Evolutionary conservation across 2,797 vertebrate species (phyloP), one percentile per base, ranked within the genome.

Genomic region (Spinus pinus): DNA sequence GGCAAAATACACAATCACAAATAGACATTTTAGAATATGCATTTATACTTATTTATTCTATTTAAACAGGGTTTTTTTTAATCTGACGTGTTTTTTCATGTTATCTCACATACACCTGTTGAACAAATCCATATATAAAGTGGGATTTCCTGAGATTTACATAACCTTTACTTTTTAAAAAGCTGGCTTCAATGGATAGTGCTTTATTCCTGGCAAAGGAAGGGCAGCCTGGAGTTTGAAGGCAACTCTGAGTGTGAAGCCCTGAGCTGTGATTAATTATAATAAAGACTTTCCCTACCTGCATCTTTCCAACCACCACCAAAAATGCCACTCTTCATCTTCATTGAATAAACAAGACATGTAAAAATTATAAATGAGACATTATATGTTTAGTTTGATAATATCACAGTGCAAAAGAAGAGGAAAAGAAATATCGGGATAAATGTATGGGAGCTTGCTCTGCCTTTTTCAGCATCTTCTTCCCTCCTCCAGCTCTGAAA

Each of bases 91-190:
- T 73, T 91, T 92, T 78, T 88, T 80, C 37, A 12, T 14, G 39
- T 57, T 83, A 64, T 83, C 65, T 77, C 56, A 41, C 39, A 67
- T 1, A 23, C 14, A 91, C 84, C 60, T 85, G 88, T 93, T 80
- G 92, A 92, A 90, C n/a, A 77, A 93, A 94, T 79, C 64, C 77
- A 84, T 79, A 70, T 90, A 81, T 86, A 60, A 92, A 94, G 67
- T 64, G 56, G 82, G 67, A 96, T 95, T 93, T 94, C 74, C 64
- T 73, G 41, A 90, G 92, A 75, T 94, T 90, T 96, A 95, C 73
- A 37, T 72, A 70, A 92, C 66, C 73, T 93, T 88, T 92, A 70
- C 37, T 73, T 77, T 92, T 73, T 42, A 44, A 44, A 70, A 80
- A 67, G 49, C 74, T 51, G 10, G 2, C 8, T 92, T 80, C 46